These are phyloP conservation scores for Sorex maritimensis DNA, from an alignment of 2,797 vertebrate genomes.

Conservation along the genomic window DNA sequence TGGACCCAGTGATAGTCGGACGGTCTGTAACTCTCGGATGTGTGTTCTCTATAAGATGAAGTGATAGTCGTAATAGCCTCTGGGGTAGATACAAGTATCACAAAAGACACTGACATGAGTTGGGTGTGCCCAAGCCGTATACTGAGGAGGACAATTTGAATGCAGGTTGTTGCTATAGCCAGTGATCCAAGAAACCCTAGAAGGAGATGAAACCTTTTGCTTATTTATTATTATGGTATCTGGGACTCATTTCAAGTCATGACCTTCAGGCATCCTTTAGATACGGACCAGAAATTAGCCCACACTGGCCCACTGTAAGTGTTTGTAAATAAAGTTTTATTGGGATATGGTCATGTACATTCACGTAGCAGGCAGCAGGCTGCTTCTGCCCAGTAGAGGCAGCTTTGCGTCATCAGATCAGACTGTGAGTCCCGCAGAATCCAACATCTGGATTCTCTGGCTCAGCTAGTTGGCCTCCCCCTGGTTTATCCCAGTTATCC, in stretches of 20 bases:
- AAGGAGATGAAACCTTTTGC: background rate
- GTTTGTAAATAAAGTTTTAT: slow-evolving; percentile 45
- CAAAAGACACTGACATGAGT: background rate
- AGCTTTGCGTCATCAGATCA: background rate
- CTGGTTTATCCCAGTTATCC: slow-evolving; percentile 12
- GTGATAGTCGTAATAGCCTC: background rate
- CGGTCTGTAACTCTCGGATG: background rate
- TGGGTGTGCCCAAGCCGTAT: background rate
- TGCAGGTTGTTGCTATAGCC: background rate
- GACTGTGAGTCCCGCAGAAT: background rate
- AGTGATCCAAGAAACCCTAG: background rate
- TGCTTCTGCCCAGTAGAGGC: background rate
- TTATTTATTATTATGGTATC: too few relatives aligned
- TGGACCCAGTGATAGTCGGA: background rate
- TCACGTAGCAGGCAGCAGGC: background rate
- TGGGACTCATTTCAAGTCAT: background rate
- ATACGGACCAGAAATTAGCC: background rate
- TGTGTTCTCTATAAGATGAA: background rate
- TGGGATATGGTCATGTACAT: background rate
- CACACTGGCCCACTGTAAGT: background rate
- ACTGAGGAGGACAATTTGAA: background rate
- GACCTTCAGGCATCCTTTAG: background rate
- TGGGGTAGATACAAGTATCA: background rate
- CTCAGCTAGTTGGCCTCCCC: background rate
- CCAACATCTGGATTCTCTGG: background rate